Conservation (phyloP, 2,888 invertebrate genomes). For the Brachyptera putata region DNA sequence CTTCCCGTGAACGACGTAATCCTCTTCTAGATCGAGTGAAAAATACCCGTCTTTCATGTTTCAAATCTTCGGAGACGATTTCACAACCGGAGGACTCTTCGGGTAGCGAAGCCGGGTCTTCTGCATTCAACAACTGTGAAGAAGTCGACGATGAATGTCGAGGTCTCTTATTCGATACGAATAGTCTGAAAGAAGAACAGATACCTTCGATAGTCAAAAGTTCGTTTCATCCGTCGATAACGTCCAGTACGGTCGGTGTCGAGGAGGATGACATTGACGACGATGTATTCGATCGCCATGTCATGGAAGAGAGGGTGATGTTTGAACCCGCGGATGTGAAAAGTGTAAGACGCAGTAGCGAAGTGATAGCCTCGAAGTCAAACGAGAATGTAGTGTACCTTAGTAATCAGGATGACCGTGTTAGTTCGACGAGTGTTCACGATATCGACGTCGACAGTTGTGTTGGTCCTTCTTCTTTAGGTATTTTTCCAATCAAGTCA, state of each 20-base stretch:
- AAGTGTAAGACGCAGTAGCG: neutral
- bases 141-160: slow-evolving; percentile 34
- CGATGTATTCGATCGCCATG: slow-evolving; percentile 24
- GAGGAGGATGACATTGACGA: slow-evolving; percentile 33
- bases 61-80: slow-evolving; percentile 38
- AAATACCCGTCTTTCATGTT: slow-evolving; percentile 65
- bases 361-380: slow-evolving; percentile 24
- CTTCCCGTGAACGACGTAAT: slow-evolving; percentile 60
- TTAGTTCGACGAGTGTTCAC: neutral
- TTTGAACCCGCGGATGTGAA: neutral
- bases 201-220: slow-evolving; percentile 30
- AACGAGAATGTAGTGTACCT: slow-evolving; percentile 29
- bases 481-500: neutral
- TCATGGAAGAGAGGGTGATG: slow-evolving; percentile 38
- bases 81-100: slow-evolving; percentile 15
- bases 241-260: slow-evolving; percentile 1
- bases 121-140: slow-evolving; percentile 30
- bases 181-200: slow-evolving; percentile 33
- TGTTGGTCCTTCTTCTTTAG: neutral
- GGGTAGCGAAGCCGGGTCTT: slow-evolving; percentile 18
- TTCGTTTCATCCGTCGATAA: slow-evolving; percentile 27
- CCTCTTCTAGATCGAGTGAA: slow-evolving; percentile 67
- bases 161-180: slow-evolving; percentile 29
- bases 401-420: neutral
- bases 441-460: slow-evolving; percentile 13